phyloP scores from a whole-genome alignment of 2,888 invertebrate genomes.

The Spodoptera littoralis region DNA sequence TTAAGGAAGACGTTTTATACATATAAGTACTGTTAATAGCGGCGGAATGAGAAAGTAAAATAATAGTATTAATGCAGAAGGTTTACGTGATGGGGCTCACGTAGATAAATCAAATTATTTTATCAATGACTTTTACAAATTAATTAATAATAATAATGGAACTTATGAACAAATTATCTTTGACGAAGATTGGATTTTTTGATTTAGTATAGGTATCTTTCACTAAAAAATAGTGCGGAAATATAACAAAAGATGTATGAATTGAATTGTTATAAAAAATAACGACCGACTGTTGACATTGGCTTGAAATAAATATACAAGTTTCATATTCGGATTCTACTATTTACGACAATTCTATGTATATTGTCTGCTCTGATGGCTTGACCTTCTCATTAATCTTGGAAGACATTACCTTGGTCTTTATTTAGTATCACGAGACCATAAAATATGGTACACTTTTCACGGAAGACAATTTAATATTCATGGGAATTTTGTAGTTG shows the following conservation, averaged over 20 bases:
- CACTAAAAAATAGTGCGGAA: too few relatives aligned
- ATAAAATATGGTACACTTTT: slow-evolving; percentile 16
- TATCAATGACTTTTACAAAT: not conserved
- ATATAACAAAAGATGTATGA: too few relatives aligned
- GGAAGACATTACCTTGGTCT: not conserved
- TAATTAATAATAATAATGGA: not conserved
- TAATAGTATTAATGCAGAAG: slow-evolving; percentile 1
- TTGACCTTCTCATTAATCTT: slow-evolving; percentile 1
- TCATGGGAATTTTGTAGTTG: slow-evolving; percentile 2
- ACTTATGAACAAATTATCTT: too few relatives aligned
- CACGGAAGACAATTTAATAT: slow-evolving; percentile 29
- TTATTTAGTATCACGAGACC: slow-evolving; percentile 1
- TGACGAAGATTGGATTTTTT: too few relatives aligned
- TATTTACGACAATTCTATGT: not conserved
- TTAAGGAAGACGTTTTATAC: slow-evolving; percentile 30
- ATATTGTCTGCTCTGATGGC: not conserved
- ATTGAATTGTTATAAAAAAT: too few relatives aligned
- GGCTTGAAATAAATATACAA: too few relatives aligned
- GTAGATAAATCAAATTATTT: not conserved
- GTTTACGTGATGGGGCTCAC: slow-evolving; percentile 14
- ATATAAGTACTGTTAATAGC: slow-evolving; percentile 7
- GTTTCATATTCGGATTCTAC: not conserved
- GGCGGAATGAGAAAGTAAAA: slow-evolving; percentile 18
- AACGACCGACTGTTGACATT: too few relatives aligned
- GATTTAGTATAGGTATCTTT: not conserved